Percentiles rank a stretch among this genome's conserved stretches.
Evolutionary conservation across 2,113 vertebrate genomes (phyloP).

Genomic region (Hypocryptadius cinnamomeus): DNA sequence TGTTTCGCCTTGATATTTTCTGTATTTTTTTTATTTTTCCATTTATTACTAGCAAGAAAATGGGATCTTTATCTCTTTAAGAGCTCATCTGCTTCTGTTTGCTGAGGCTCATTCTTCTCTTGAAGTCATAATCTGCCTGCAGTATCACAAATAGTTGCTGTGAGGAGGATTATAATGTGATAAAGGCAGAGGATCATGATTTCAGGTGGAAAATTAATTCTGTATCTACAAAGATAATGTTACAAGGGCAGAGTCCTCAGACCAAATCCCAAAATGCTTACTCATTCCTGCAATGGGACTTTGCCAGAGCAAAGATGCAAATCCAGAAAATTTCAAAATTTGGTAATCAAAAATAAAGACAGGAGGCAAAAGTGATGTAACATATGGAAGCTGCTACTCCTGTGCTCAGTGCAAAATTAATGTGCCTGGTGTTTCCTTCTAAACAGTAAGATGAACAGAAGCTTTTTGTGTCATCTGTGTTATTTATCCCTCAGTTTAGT

Average conservation of each 20-base stretch:
- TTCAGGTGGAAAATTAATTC: slow-evolving; percentile 47
- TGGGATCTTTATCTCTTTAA: slow-evolving; percentile 47
- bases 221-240: background rate
- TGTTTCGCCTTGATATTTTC: background rate
- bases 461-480: background rate
- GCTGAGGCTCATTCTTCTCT: slow-evolving; percentile 26
- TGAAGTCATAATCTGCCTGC: slow-evolving; percentile 55
- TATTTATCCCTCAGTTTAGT: background rate
- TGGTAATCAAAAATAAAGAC: background rate
- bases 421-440: background rate
- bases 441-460: background rate
- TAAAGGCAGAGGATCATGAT: slow-evolving; percentile 27
- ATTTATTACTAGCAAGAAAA: slow-evolving; percentile 2
- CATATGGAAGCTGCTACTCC: background rate
- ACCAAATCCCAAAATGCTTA: slow-evolving; percentile 5
- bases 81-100: slow-evolving; percentile 46
- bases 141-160: slow-evolving; percentile 23
- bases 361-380: background rate
- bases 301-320: background rate
- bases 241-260: background rate
- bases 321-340: background rate
- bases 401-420: background rate
- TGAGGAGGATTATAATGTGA: slow-evolving; percentile 40
- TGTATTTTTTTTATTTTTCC: background rate
- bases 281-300: background rate